These are phyloP conservation scores for Teleiodes luculella DNA, from an alignment of 2,888 invertebrate genomes.

Conservation along the genomic window DNA sequence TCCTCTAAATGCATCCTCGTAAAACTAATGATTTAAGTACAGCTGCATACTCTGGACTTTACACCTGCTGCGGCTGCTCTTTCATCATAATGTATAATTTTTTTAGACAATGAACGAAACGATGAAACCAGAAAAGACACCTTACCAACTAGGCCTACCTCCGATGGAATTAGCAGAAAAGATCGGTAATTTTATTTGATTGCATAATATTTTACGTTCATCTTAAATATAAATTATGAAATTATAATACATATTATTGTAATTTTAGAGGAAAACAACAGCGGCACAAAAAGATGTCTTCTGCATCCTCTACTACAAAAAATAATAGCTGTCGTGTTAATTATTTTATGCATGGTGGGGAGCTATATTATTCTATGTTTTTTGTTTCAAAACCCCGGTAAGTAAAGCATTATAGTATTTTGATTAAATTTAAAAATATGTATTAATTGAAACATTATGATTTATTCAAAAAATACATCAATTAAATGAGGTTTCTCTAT, in stretches of 20 bases:
- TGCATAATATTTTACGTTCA: neutral
- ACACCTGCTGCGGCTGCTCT: too few relatives aligned
- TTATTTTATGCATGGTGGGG: conserved; percentile 41
- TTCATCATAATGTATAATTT: neutral
- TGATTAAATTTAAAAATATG: too few relatives aligned
- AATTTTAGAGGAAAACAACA: conserved; percentile 42
- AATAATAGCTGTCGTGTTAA: conserved; percentile 37
- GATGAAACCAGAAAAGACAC: conserved; percentile 36
- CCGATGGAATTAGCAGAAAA: conserved; percentile 69
- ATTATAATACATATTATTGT: neutral
- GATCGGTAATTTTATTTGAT: conserved; percentile 32
- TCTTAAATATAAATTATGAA: neutral
- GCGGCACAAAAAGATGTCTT: conserved; percentile 39
- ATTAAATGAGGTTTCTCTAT: too few relatives aligned
- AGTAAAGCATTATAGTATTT: too few relatives aligned
- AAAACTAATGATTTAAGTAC: too few relatives aligned
- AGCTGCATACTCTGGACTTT: too few relatives aligned
- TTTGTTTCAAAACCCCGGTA: conserved; percentile 45
- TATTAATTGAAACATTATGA: too few relatives aligned
- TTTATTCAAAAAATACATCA: too few relatives aligned
- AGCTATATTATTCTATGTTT: conserved; percentile 43
- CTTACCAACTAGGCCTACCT: conserved; percentile 53
- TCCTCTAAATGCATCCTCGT: too few relatives aligned
- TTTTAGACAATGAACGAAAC: conserved; percentile 42
- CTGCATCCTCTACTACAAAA: conserved; percentile 41